A percentile compares a stretch with the other conserved stretches of the same genome.
Conservation (phyloP, 2,888 invertebrate genomes). For the Ernsta delagoae region DNA sequence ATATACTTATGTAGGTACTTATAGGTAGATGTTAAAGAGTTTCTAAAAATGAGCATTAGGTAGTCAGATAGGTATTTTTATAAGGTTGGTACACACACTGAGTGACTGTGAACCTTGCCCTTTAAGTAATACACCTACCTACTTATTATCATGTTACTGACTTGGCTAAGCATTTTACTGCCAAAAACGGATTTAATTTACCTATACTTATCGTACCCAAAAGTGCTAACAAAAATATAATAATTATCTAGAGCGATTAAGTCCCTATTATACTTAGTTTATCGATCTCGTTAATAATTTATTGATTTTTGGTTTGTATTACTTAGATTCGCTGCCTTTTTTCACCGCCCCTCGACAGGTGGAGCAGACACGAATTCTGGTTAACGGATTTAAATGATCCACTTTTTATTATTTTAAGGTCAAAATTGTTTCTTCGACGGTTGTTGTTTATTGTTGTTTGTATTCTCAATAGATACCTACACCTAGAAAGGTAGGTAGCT, state of each 20-base stretch:
- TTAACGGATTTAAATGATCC: conserved; percentile 39
- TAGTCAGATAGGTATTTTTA: no score
- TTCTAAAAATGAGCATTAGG: no score
- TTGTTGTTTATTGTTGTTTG: conserved; percentile 25
- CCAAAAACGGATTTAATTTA: no score
- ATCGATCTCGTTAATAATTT: conserved; percentile 21
- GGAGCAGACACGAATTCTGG: conserved; percentile 19
- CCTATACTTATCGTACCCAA: no score
- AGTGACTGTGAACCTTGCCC: no score
- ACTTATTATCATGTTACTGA: no score
- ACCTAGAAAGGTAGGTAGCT: no score
- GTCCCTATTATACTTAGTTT: conserved; percentile 18
- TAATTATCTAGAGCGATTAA: conserved; percentile 7
- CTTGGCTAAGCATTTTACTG: no score
- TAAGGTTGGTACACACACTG: no score
- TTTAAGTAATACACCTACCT: no score
- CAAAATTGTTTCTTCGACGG: conserved; percentile 20
- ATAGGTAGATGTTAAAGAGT: no score
- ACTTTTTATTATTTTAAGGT: conserved; percentile 35
- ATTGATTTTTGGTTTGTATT: conserved; percentile 33
- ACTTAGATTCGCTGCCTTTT: conserved; percentile 22
- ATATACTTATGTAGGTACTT: no score
- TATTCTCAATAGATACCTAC: not conserved
- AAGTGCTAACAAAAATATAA: not conserved
- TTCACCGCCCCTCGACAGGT: conserved; percentile 32